A percentile compares a stretch with the other conserved stretches of the same genome.
Evolutionary conservation across 2,113 vertebrate species (phyloP).

Genomic region (Egretta garzetta): DNA sequence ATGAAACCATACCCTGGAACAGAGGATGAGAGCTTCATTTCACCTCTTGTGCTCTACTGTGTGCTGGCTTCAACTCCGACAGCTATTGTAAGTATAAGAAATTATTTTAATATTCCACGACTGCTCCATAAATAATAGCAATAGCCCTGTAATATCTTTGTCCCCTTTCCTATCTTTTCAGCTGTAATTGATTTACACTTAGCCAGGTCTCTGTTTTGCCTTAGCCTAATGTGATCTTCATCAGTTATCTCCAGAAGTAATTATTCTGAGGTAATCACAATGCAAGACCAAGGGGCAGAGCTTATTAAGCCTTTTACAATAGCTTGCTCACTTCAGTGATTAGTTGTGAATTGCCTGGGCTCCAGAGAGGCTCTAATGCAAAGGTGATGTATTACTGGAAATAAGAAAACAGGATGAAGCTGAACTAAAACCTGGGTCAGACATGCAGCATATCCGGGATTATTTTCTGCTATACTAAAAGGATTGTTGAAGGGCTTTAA

Average conservation of each 20-base stretch:
- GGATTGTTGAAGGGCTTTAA: background rate
- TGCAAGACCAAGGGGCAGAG: background rate
- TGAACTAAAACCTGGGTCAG: background rate
- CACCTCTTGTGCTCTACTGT: conserved; percentile 93
- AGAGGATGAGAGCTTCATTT: conserved; percentile 93
- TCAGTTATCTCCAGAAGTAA: conserved; percentile 19
- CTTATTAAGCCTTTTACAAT: conserved; percentile 20
- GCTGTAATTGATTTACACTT: conserved; percentile 17
- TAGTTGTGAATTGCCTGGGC: background rate
- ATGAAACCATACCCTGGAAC: conserved; percentile 96
- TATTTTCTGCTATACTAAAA: background rate
- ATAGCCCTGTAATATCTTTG: background rate
- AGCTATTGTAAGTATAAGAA: conserved; percentile 87
- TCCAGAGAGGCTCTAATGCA: background rate
- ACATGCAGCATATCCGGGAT: background rate
- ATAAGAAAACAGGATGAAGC: background rate
- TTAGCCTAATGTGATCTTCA: conserved; percentile 9
- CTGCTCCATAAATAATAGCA: background rate
- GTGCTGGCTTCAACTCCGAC: conserved; percentile 92
- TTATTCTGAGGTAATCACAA: conserved; percentile 36
- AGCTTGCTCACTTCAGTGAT: conserved; percentile 6
- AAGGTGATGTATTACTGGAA: background rate
- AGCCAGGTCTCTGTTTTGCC: background rate
- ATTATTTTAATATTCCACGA: background rate
- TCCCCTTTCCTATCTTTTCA: background rate